Percentiles rank a stretch among this genome's conserved stretches.
Conservation (phyloP, 2,888 invertebrate species). For the Cancer borealis region DNA sequence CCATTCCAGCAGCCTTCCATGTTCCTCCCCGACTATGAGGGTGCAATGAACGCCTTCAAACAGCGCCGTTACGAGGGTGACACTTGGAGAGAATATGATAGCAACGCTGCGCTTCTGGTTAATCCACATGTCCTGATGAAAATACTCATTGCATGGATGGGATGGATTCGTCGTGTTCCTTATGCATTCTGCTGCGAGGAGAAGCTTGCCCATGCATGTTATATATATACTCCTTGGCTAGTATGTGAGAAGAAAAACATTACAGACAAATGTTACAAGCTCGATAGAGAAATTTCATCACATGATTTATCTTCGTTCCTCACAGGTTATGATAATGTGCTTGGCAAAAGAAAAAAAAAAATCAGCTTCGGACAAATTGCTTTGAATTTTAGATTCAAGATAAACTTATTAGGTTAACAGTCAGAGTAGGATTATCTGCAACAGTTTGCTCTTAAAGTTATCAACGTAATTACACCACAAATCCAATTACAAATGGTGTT, state of each 20-base stretch:
- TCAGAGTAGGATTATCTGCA: neutral
- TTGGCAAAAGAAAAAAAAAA: neutral
- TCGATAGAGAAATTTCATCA: neutral
- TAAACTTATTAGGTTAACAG: neutral
- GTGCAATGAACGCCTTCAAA: constrained; percentile 36
- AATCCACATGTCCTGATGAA: constrained; percentile 30
- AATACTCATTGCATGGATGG: constrained; percentile 16
- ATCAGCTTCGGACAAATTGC: neutral
- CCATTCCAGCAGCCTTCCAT: constrained; percentile 43
- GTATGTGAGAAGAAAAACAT: constrained; percentile 10
- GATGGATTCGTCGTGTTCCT: neutral
- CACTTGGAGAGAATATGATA: constrained; percentile 27
- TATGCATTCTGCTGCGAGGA: neutral
- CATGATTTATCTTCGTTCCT: neutral
- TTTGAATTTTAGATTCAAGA: neutral
- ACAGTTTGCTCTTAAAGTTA: neutral
- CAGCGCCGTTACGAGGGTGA: constrained; percentile 43
- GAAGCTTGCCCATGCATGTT: neutral
- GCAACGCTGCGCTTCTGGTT: constrained; percentile 20
- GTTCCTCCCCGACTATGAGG: constrained; percentile 34
- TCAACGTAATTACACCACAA: neutral
- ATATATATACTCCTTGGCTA: neutral
- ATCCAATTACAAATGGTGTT: neutral
- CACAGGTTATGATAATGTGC: neutral
- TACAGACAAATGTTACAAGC: neutral